Conservation (phyloP, 2,113 vertebrate species). For the Limnothrissa miodon region DNA sequence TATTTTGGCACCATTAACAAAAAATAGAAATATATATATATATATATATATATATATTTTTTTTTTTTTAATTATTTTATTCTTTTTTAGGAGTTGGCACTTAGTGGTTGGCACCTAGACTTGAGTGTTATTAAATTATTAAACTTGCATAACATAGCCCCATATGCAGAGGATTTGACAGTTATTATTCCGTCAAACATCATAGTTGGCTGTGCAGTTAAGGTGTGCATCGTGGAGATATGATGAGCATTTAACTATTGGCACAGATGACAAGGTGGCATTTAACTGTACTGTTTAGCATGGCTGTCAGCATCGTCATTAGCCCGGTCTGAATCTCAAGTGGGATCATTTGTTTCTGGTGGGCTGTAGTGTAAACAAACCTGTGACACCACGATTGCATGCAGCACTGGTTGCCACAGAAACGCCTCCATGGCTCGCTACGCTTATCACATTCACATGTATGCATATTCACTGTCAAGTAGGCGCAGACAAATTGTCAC, state of each 20-base stretch:
- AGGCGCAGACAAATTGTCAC: not conserved
- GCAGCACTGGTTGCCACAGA: not conserved
- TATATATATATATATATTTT: too few species aligned
- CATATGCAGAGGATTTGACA: not conserved
- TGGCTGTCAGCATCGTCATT: not conserved
- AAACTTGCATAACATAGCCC: too few species aligned
- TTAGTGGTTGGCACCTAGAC: too few species aligned
- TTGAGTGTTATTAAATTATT: too few species aligned
- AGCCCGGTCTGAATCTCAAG: not conserved
- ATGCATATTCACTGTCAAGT: not conserved
- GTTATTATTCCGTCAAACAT: not conserved
- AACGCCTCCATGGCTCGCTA: too few species aligned
- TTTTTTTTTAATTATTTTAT: too few species aligned
- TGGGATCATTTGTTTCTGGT: not conserved
- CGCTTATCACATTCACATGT: slow-evolving; percentile 10
- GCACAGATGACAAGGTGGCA: not conserved
- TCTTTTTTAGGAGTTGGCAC: too few species aligned
- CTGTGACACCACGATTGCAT: not conserved
- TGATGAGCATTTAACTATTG: not conserved
- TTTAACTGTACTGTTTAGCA: not conserved
- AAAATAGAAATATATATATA: too few species aligned
- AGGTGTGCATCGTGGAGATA: not conserved
- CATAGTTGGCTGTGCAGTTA: not conserved
- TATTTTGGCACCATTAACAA: too few species aligned
- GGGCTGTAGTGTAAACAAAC: not conserved